phyloP scores from a whole-genome alignment of 2,888 invertebrate genomes.

The Tridacna crocea region DNA sequence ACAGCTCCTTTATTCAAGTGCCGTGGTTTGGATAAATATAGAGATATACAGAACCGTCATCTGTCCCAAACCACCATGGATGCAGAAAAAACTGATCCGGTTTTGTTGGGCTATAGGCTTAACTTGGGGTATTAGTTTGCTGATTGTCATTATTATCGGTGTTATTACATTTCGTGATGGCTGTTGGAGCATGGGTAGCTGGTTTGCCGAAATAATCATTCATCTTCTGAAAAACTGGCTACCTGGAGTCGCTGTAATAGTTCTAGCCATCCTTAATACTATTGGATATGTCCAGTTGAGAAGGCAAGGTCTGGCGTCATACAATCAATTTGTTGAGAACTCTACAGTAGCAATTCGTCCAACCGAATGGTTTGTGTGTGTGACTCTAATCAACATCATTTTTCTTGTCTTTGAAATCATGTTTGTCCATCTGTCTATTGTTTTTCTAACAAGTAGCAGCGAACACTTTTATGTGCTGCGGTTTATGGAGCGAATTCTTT shows the following conservation, averaged over 20 bases:
- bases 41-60: slow-evolving; percentile 8
- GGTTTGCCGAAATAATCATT: neutral
- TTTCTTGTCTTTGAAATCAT: slow-evolving; percentile 21
- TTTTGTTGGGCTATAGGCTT: neutral
- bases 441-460: neutral
- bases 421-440: slow-evolving; percentile 1
- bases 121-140: neutral
- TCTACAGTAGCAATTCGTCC: slow-evolving; percentile 10
- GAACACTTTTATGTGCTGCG: neutral
- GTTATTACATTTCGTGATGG: neutral
- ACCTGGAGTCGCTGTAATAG: slow-evolving; percentile 1
- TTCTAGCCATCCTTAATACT: neutral
- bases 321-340: slow-evolving; percentile 24
- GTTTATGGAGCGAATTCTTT: neutral
- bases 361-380: slow-evolving; percentile 18
- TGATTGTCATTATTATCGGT: neutral
- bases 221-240: slow-evolving; percentile 24
- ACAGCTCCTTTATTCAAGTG: slow-evolving; percentile 9
- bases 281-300: slow-evolving; percentile 1
- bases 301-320: slow-evolving; percentile 1
- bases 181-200: neutral
- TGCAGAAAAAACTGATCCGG: neutral
- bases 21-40: slow-evolving; percentile 7
- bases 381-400: slow-evolving; percentile 13
- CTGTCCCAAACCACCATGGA: slow-evolving; percentile 9